Evolutionary conservation across 2,113 vertebrate species (phyloP).

Genomic region (Malurus elegans): DNA sequence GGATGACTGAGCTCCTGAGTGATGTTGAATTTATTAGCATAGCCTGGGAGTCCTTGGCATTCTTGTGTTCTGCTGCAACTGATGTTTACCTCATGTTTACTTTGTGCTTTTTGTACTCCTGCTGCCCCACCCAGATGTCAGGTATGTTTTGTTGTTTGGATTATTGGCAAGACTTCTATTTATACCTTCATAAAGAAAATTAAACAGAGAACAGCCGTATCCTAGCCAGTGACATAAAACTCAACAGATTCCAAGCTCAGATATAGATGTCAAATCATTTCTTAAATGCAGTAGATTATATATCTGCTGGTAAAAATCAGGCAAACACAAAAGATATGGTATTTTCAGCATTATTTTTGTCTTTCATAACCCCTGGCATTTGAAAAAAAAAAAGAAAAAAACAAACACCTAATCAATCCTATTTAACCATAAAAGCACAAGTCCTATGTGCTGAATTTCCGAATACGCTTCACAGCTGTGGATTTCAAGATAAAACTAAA

Average conservation of each 20-base stretch:
- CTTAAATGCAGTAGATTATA: background rate
- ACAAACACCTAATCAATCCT: background rate
- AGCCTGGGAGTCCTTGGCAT: background rate
- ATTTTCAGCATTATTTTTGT: background rate
- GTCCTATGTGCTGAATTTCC: background rate
- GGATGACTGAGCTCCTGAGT: background rate
- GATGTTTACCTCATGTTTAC: background rate
- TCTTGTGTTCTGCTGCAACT: background rate
- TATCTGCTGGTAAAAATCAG: background rate
- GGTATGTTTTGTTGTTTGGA: background rate
- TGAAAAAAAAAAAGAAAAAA: background rate
- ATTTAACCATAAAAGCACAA: background rate
- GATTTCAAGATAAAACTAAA: background rate
- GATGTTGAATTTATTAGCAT: background rate
- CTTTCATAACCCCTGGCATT: background rate
- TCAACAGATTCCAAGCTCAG: background rate
- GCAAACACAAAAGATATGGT: background rate
- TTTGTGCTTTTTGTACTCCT: background rate
- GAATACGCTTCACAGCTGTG: background rate
- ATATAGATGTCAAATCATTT: accelerated
- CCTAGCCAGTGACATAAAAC: background rate
- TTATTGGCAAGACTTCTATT: background rate
- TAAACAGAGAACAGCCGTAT: background rate
- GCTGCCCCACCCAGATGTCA: accelerated
- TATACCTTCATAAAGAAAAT: background rate